Evolutionary conservation across 30 jellyfish, hydroid and myxozoan species (phyloP).

Genomic region (Catostylus mosaicus): DNA sequence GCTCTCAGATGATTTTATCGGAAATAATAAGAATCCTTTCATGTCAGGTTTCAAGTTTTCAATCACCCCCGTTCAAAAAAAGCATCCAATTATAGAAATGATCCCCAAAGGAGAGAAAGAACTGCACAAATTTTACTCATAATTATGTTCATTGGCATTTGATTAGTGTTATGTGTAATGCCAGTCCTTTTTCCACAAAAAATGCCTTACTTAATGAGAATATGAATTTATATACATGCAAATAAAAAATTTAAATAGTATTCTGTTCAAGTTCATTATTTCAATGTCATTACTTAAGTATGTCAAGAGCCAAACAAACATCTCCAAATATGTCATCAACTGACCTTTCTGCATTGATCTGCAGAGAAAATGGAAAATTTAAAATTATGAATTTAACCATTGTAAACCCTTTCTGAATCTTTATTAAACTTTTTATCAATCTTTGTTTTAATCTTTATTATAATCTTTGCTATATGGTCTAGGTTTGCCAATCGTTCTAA

Average conservation of each 20-base stretch:
- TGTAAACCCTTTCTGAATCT: too few relatives aligned
- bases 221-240: slow-evolving; percentile 11
- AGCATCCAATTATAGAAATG: too few relatives aligned
- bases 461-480: too few relatives aligned
- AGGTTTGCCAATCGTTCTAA: too few relatives aligned
- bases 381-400: not conserved
- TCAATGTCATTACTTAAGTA: slow-evolving; percentile 22
- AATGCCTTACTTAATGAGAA: not conserved
- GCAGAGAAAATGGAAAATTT: not conserved
- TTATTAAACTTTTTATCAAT: too few relatives aligned
- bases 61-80: too few relatives aligned
- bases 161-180: not conserved
- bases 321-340: slow-evolving; percentile 84
- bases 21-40: too few relatives aligned
- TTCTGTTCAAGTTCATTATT: not conserved
- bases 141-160: not conserved
- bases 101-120: too few relatives aligned
- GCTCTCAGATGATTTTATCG: too few relatives aligned
- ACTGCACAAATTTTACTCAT: not conserved
- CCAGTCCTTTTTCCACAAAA: not conserved
- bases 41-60: too few relatives aligned
- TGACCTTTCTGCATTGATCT: slow-evolving; percentile 90
- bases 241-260: not conserved
- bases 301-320: slow-evolving; percentile 84
- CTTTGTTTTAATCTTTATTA: too few relatives aligned